A percentile compares a stretch with the other conserved stretches of the same genome.
Conservation (phyloP, 2,113 vertebrate species). For the Channa argus region DNA sequence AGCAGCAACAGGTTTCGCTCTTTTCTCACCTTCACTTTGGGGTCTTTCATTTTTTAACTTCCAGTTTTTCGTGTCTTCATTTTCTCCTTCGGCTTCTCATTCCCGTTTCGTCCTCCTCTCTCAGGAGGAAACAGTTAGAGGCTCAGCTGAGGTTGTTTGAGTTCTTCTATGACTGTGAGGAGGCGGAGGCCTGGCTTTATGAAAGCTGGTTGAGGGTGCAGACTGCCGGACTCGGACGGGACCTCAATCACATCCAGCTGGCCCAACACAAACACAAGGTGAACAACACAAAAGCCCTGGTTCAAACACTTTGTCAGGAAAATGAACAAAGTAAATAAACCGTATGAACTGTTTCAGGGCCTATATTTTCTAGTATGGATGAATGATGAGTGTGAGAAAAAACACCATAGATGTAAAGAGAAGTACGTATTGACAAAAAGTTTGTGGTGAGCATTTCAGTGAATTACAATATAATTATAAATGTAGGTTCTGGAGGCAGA, state of each 20-base stretch:
- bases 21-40: no score
- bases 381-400: no score
- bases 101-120: neutral
- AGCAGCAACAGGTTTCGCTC: constrained; percentile 85
- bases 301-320: no score
- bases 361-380: no score
- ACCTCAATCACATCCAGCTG: constrained; percentile 84
- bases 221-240: constrained; percentile 75
- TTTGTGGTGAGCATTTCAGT: neutral
- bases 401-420: no score
- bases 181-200: constrained; percentile 86
- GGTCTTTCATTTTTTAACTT: neutral
- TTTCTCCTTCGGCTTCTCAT: neutral
- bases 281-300: neutral
- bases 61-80: neutral
- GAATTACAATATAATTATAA: neutral
- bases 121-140: constrained; percentile 86
- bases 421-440: no score
- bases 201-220: constrained; percentile 83
- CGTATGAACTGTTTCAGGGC: no score
- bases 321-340: no score
- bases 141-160: constrained; percentile 84
- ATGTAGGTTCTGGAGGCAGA: constrained; percentile 85
- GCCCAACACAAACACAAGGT: constrained; percentile 90
- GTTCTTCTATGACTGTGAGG: constrained; percentile 88